Percentiles rank a stretch among this genome's conserved stretches.
Conservation (phyloP, 2,797 vertebrate species). For the Sebastes glaucus region DNA sequence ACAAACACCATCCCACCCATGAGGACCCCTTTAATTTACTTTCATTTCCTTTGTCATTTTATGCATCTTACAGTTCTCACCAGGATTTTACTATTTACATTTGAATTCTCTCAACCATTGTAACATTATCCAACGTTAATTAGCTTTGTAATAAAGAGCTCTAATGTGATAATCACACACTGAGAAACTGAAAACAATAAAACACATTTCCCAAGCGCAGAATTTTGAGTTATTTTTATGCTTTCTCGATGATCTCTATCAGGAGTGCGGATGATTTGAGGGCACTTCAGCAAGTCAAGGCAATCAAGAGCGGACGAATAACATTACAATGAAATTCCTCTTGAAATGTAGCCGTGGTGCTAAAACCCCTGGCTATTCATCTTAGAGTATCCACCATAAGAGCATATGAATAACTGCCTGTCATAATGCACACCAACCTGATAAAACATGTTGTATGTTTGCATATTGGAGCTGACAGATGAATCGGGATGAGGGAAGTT, state of each 20-base stretch:
- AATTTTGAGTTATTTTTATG: neutral
- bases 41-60: conserved; percentile 1
- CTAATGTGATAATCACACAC: neutral
- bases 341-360: neutral
- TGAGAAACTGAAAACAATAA: neutral
- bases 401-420: neutral
- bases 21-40: neutral
- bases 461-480: neutral
- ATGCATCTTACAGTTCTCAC: neutral
- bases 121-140: conserved; percentile 3
- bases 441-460: neutral
- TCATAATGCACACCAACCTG: neutral
- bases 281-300: conserved; percentile 2
- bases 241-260: neutral
- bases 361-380: neutral
- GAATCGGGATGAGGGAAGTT: neutral
- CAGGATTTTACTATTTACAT: neutral
- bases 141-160: neutral
- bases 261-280: conserved; percentile 7
- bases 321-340: neutral
- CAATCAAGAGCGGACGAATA: conserved; percentile 6
- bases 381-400: neutral
- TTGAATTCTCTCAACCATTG: neutral
- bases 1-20: neutral
- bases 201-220: neutral